Evolutionary conservation across 2,113 vertebrate genomes (phyloP).

Genomic region (Chaetops frenatus): DNA sequence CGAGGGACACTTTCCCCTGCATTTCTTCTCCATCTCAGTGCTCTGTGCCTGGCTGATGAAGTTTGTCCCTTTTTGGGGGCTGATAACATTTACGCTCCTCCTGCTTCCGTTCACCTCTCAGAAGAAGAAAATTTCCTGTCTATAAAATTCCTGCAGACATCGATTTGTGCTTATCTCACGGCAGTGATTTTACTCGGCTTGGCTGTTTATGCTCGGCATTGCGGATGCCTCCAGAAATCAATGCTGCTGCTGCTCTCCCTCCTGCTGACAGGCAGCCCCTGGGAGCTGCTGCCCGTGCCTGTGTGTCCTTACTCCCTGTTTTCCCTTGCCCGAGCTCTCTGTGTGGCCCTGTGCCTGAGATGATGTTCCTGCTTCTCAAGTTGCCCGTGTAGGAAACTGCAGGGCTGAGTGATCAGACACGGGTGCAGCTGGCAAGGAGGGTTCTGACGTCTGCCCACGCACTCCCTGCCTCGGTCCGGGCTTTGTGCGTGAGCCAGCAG

Average conservation of each 20-base stretch:
- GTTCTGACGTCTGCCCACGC: conserved; percentile 4
- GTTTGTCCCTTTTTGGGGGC: background rate
- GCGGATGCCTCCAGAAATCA: background rate
- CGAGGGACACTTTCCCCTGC: fast-evolving
- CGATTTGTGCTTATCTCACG: background rate
- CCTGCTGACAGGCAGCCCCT: background rate
- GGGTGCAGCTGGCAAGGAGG: background rate
- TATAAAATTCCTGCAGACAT: background rate
- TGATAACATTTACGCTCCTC: background rate
- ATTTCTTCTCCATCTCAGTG: background rate
- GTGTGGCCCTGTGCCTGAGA: background rate
- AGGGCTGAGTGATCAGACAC: background rate
- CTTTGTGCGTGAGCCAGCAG: background rate
- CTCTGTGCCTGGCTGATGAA: background rate
- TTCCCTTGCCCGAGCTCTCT: background rate
- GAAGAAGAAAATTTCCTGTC: background rate
- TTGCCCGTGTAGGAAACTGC: background rate
- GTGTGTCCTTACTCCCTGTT: background rate
- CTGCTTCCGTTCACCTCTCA: background rate
- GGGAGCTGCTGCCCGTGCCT: background rate
- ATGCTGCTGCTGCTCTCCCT: background rate
- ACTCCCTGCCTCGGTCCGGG: fast-evolving
- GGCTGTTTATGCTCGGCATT: background rate
- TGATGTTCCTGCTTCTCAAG: fast-evolving
- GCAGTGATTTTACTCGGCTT: background rate